phyloP scores from a whole-genome alignment of 2,797 vertebrate species.

The Acomys russatus region DNA sequence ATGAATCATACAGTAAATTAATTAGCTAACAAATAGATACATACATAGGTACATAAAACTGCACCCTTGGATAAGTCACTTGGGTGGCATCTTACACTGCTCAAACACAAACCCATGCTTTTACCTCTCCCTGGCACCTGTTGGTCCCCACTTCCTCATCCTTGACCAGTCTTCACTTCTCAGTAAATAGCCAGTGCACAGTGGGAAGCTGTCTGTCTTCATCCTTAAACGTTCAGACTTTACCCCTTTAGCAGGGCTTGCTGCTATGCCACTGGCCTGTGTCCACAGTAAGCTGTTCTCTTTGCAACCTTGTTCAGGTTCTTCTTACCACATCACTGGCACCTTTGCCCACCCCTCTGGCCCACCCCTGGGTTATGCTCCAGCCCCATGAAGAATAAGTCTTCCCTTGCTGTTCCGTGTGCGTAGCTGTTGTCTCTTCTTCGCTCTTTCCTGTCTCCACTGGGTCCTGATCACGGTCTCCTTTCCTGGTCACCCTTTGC shows the following conservation, averaged over 20 bases:
- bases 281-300: not conserved
- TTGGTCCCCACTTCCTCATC: not conserved
- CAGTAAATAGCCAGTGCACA: not conserved
- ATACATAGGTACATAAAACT: not conserved
- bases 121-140: not conserved
- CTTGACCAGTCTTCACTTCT: not conserved
- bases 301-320: not conserved
- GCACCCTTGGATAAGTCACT: not conserved
- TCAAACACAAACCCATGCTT: not conserved
- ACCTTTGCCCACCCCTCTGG: not conserved
- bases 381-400: not conserved
- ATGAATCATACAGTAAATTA: not conserved
- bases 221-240: not conserved
- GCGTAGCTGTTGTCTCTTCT: not conserved
- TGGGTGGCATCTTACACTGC: constrained; percentile 26
- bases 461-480: not conserved
- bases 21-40: not conserved
- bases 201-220: not conserved
- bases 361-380: not conserved
- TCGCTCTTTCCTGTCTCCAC: not conserved
- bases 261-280: not conserved
- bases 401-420: not conserved
- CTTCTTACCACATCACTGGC: not conserved
- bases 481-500: not conserved
- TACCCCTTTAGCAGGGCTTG: not conserved